Base-by-base conservation (phyloP, 1,140 invertebrate genomes). In the Centruroides sculpturatus region DNA sequence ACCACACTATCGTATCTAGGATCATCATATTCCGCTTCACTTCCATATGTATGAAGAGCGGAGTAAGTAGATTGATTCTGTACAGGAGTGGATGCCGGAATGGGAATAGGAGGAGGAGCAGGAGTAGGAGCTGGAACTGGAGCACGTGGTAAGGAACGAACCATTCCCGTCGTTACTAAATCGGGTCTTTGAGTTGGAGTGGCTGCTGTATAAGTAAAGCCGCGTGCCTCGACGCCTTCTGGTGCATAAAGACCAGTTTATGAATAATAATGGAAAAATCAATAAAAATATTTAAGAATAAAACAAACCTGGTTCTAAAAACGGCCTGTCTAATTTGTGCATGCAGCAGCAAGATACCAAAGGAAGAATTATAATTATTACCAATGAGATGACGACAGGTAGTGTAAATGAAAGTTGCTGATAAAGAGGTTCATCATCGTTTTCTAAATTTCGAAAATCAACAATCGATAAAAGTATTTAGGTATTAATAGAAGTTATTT, bases 191-290 rank as follows among this genome's bases (percentile, higher is more conserved):
- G 41, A 8, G 55, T 54, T 7, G 59, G 49, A 8, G 62, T 63
- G 4, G 62, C 62, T 5, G 62, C 62, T 3, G 57, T 53, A 13
- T 63, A 63, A 4, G 59, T 13, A 55, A 63, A 63, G n/a, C 59
- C 62, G 1, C 62, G 54, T 41, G 56, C 62, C 48, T 63, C 62
- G 47, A 63, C 59, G 2, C 58, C 41, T 53, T 63, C 62, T 63
- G 34, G 46, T 47, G 12, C 23, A 49, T 5, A 10, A 54, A 56
- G 3, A 47, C 5, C 5, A 12, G 11, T 8, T 34, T 0, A 51
- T 8, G 12, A 51, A 51, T n/a, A n/a, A n/a, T n/a, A n/a, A n/a
- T n/a, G n/a, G n/a, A n/a, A n/a, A n/a, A n/a, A n/a, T n/a, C n/a
- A n/a, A n/a, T n/a, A n/a, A n/a, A n/a, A n/a, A n/a, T n/a, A n/a